These are phyloP conservation scores for Dolichotis patagonum DNA, from an alignment of 2,113 vertebrate genomes.

Conservation along the genomic window DNA sequence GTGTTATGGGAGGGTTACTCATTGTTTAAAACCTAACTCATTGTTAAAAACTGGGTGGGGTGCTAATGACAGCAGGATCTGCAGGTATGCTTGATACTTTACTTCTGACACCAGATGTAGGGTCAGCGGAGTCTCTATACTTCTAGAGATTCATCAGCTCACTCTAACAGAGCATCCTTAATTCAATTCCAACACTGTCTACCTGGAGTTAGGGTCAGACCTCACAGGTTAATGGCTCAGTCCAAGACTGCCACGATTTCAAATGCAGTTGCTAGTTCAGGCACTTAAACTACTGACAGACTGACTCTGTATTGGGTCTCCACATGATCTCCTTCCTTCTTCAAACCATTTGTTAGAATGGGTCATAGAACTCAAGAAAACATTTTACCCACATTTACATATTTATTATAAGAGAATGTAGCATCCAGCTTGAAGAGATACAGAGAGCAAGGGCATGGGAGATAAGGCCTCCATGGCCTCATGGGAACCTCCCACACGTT, in stretches of 20 bases:
- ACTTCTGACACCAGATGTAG: neutral
- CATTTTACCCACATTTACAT: neutral
- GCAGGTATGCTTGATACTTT: neutral
- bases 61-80: neutral
- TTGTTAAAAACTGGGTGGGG: neutral
- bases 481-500: neutral
- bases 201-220: neutral
- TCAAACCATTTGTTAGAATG: neutral
- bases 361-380: neutral
- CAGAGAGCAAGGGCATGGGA: neutral
- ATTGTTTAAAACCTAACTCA: neutral
- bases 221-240: neutral
- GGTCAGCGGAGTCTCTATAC: neutral
- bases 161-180: neutral
- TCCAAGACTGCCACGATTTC: neutral
- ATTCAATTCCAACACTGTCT: neutral
- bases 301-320: neutral
- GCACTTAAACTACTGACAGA: neutral
- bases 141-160: neutral
- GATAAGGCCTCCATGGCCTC: neutral
- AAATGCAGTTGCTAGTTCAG: neutral
- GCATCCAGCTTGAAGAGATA: neutral
- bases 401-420: neutral
- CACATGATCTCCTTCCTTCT: neutral
- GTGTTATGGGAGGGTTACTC: neutral